phyloP scores from a whole-genome alignment of 2,888 invertebrate species.

The Crossocerus cetratus region DNA sequence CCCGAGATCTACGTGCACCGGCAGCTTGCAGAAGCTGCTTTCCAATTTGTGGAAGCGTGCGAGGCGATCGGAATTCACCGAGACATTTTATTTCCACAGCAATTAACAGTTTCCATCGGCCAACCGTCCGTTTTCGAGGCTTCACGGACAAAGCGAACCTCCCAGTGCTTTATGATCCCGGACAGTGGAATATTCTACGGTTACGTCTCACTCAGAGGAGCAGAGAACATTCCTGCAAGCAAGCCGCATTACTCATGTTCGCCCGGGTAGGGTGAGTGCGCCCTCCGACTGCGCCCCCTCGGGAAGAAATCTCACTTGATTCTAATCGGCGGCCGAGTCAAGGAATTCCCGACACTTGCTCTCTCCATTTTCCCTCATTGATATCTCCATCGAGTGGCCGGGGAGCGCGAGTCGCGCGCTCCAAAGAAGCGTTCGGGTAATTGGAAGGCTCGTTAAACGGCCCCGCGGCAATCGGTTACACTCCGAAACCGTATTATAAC shows the following conservation, averaged over 20 bases:
- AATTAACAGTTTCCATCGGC: not conserved
- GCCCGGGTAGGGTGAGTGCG: not conserved
- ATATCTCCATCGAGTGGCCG: too few species aligned
- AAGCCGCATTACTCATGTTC: not conserved
- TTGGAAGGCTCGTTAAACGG: too few species aligned
- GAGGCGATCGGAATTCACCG: not conserved
- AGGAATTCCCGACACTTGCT: too few species aligned
- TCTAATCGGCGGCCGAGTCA: not conserved
- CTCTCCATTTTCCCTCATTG: too few species aligned
- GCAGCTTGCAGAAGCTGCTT: too few species aligned
- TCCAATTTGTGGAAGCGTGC: too few species aligned
- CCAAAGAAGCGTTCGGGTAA: too few species aligned
- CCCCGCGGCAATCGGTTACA: too few species aligned
- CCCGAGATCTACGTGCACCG: too few species aligned
- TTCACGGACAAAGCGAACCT: conserved; percentile 7
- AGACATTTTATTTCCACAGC: not conserved
- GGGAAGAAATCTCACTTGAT: not conserved
- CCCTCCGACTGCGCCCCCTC: not conserved
- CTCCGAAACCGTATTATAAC: too few species aligned
- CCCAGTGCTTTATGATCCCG: not conserved
- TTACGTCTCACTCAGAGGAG: not conserved
- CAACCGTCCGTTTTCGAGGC: not conserved
- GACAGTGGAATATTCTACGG: not conserved
- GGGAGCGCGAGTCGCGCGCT: too few species aligned
- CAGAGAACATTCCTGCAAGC: not conserved